These are phyloP conservation scores for Limnodromus scolopaceus DNA, from an alignment of 2,797 vertebrate genomes.

Conservation along the genomic window DNA sequence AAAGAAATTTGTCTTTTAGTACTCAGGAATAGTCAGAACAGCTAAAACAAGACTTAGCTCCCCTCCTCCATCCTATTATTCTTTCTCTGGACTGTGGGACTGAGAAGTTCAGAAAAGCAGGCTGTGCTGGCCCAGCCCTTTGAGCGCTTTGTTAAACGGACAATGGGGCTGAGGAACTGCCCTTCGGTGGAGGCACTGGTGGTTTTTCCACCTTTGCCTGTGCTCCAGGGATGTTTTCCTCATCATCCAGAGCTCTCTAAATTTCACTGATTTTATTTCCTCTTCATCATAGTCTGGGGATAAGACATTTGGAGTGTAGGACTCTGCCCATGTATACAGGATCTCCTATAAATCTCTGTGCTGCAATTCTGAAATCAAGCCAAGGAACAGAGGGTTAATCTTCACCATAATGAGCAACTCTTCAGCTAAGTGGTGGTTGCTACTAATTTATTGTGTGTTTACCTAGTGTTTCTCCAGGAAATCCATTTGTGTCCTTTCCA, in stretches of 20 bases:
- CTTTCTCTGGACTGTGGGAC: background rate
- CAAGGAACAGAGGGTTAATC: background rate
- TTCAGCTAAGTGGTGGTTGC: background rate
- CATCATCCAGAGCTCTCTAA: background rate
- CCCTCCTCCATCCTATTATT: background rate
- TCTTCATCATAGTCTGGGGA: background rate
- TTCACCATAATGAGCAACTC: background rate
- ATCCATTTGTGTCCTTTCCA: background rate
- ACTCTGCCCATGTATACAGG: background rate
- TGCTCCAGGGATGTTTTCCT: background rate
- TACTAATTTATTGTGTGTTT: background rate
- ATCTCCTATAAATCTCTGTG: background rate
- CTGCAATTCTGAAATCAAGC: background rate
- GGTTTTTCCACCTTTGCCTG: background rate
- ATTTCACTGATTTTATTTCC: background rate
- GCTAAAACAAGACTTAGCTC: background rate
- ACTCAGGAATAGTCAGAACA: background rate
- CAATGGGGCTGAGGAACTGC: background rate
- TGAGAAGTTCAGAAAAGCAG: background rate
- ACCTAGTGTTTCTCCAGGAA: background rate
- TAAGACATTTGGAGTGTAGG: background rate
- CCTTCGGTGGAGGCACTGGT: fast-evolving
- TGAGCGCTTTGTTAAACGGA: background rate
- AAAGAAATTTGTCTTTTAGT: background rate
- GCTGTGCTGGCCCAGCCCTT: background rate